A percentile compares a stretch with the other conserved stretches of the same genome.
Evolutionary conservation across 2,113 vertebrate species (phyloP).

Genomic region (Crotalus helleri): DNA sequence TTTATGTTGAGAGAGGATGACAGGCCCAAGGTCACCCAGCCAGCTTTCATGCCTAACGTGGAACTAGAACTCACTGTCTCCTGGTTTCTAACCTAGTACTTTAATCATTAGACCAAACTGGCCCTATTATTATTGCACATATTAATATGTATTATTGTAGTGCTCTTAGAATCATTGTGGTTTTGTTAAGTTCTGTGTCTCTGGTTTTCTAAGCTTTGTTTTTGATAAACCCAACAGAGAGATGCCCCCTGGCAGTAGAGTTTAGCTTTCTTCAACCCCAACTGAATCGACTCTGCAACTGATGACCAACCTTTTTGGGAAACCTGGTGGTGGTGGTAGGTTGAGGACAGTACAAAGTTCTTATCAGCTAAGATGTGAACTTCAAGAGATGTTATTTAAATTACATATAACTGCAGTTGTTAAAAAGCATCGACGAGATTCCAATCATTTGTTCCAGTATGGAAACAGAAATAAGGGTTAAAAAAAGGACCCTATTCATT

Average conservation of each 20-base stretch:
- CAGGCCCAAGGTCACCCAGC: too few species aligned
- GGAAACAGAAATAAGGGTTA: neutral
- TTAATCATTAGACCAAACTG: neutral
- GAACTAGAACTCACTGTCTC: neutral
- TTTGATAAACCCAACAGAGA: neutral
- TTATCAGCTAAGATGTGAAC: neutral
- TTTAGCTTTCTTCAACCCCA: neutral
- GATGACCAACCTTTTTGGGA: neutral
- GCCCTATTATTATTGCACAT: neutral
- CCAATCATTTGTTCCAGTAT: neutral
- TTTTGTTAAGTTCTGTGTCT: neutral
- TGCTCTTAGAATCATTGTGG: neutral
- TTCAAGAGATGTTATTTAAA: neutral
- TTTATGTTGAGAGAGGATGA: too few species aligned
- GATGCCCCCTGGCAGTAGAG: neutral
- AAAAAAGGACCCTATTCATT: neutral
- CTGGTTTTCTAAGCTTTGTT: neutral
- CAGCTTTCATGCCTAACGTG: neutral
- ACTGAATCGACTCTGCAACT: neutral
- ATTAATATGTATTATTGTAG: neutral
- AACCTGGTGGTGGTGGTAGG: neutral
- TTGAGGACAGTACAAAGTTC: neutral
- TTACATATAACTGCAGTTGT: neutral
- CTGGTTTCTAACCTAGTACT: neutral
- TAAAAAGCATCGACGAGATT: neutral